These are phyloP conservation scores for Polypterus senegalus DNA, from an alignment of 2,113 vertebrate genomes.

Conservation along the genomic window DNA sequence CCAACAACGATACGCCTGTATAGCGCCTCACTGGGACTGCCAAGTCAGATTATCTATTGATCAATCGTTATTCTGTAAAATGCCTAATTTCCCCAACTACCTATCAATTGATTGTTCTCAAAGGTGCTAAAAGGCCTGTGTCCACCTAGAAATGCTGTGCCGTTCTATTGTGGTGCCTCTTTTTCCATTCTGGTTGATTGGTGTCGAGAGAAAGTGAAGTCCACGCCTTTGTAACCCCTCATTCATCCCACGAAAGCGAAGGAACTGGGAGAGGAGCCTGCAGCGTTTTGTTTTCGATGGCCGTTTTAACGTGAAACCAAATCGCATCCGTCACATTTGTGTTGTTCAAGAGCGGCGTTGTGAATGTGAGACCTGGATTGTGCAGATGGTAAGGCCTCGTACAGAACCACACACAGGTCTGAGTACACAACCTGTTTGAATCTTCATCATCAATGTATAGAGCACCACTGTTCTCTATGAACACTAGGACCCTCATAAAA, in stretches of 20 bases:
- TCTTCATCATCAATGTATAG: too few relatives aligned
- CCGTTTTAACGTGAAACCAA: background rate
- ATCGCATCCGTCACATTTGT: background rate
- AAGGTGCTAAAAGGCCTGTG: constrained; percentile 25
- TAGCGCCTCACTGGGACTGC: too few relatives aligned
- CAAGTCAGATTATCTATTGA: too few relatives aligned
- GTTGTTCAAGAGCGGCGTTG: background rate
- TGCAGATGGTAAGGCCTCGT: too few relatives aligned
- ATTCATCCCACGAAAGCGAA: constrained; percentile 25
- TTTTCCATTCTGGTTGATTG: constrained; percentile 25
- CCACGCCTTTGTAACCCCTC: constrained; percentile 21
- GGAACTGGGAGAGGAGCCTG: constrained; percentile 28
- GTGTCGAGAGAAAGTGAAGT: constrained; percentile 32
- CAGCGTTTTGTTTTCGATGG: constrained; percentile 6
- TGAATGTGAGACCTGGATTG: too few relatives aligned
- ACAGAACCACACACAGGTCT: too few relatives aligned
- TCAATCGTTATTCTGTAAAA: too few relatives aligned
- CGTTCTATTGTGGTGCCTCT: constrained; percentile 12
- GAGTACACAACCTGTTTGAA: too few relatives aligned
- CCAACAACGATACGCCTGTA: too few relatives aligned
- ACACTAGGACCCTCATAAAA: too few relatives aligned
- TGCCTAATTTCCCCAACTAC: too few relatives aligned
- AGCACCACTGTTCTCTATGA: too few relatives aligned
- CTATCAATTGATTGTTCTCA: background rate
- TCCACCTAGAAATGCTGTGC: constrained; percentile 42